phyloP scores from a whole-genome alignment of 2,888 invertebrate species.

The Sipha maydis region DNA sequence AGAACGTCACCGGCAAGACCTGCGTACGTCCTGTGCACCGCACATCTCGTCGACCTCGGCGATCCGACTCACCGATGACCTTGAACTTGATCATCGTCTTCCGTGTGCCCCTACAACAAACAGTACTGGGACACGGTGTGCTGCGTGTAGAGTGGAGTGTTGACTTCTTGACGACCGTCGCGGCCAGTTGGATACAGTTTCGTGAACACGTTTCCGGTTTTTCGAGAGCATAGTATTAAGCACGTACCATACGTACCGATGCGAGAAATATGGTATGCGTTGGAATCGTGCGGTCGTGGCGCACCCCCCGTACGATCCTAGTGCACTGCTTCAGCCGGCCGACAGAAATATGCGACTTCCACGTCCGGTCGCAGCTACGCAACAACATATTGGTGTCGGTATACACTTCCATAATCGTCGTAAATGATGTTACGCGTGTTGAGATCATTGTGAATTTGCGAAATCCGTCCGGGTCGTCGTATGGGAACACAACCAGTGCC shows the following conservation, averaged over 20 bases:
- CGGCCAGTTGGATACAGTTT: constrained; percentile 18
- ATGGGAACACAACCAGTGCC: no score
- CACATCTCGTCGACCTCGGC: constrained; percentile 12
- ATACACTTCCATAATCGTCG: no score
- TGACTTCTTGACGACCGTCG: neutral
- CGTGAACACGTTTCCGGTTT: constrained; percentile 49
- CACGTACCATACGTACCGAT: no score
- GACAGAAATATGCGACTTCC: neutral
- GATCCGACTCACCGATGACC: neutral
- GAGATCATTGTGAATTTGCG: no score
- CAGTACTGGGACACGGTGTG: neutral
- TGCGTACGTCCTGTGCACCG: neutral
- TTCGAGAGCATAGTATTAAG: neutral
- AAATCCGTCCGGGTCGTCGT: no score
- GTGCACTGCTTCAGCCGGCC: neutral
- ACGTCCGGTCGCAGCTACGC: no score
- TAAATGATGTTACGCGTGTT: no score
- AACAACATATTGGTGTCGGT: no score
- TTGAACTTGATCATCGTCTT: constrained; percentile 10
- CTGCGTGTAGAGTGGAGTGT: neutral
- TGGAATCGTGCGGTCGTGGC: neutral
- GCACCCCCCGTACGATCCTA: neutral
- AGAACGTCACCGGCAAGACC: neutral
- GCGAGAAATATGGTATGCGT: neutral
- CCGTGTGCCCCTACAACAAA: no score